Percentiles rank a stretch among this genome's conserved stretches.
These are phyloP conservation scores for Aegithalos caudatus DNA, from an alignment of 2,113 vertebrate species.

Conservation along the genomic window DNA sequence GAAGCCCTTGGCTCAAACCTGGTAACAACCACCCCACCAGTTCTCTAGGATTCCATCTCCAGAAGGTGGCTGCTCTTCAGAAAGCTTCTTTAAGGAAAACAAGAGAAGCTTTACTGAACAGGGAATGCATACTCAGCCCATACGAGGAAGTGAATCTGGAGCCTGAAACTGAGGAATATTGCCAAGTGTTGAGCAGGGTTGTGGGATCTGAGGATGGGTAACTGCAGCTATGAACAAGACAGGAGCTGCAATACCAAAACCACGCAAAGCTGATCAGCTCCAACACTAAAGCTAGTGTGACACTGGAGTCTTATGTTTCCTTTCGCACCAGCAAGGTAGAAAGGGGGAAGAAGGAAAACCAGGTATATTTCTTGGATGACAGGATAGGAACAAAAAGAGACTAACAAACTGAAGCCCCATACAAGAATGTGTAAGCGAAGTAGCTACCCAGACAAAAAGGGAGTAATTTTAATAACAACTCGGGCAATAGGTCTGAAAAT, in stretches of 20 bases:
- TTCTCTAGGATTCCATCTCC: background rate
- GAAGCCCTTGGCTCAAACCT: background rate
- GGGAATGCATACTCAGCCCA: background rate
- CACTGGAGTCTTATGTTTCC: background rate
- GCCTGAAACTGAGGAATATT: background rate
- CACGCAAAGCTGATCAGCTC: background rate
- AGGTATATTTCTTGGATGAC: background rate
- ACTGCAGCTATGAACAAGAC: background rate
- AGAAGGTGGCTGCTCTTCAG: background rate
- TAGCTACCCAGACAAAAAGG: background rate
- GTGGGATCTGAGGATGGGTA: background rate
- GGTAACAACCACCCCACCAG: background rate
- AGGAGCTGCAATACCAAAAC: background rate
- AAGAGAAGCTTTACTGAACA: background rate
- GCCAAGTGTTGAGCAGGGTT: background rate
- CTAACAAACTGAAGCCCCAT: background rate
- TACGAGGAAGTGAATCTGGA: fast-evolving
- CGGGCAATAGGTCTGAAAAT: background rate
- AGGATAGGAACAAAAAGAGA: background rate
- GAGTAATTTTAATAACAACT: background rate
- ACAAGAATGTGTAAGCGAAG: background rate
- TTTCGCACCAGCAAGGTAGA: background rate
- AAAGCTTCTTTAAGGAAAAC: background rate
- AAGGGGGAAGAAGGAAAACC: background rate
- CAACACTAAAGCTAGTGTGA: background rate